These are phyloP conservation scores for Luscinia luscinia DNA, from an alignment of 2,797 vertebrate species.

Conservation along the genomic window DNA sequence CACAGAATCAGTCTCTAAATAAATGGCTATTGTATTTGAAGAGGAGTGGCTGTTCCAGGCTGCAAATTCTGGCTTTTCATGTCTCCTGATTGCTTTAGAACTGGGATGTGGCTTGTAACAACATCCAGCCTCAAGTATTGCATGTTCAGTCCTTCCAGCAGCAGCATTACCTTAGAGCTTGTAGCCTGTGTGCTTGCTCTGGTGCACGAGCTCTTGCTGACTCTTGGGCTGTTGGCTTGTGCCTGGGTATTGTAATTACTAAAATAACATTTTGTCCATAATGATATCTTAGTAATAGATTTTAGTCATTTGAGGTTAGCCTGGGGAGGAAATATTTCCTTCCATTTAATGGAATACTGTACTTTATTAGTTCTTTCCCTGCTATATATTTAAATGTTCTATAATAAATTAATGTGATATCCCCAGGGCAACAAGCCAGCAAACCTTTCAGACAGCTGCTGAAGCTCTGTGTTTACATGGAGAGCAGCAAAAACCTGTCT, in stretches of 20 bases:
- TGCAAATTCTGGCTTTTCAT: not conserved
- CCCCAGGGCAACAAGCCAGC: constrained; percentile 57
- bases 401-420: constrained; percentile 30
- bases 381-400: constrained; percentile 56
- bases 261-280: constrained; percentile 20
- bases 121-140: not conserved
- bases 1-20: not conserved
- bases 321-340: constrained; percentile 44
- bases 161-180: not conserved
- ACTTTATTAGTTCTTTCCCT: constrained; percentile 52
- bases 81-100: not conserved
- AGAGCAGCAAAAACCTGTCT: constrained; percentile 4
- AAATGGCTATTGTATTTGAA: not conserved
- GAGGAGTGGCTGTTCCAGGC: not conserved
- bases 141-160: not conserved
- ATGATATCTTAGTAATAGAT: constrained; percentile 39
- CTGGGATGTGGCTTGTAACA: not conserved
- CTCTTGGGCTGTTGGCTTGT: not conserved
- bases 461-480: constrained; percentile 34
- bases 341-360: constrained; percentile 41
- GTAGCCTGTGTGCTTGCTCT: not conserved
- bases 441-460: constrained; percentile 59
- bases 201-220: not conserved
- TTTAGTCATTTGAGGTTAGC: constrained; percentile 59
- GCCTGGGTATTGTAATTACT: constrained; percentile 1